Evolutionary conservation across 2,113 vertebrate genomes (phyloP), one percentile per base, ranked within the genome.

Genomic region (Oncorhynchus gorbuscha): DNA sequence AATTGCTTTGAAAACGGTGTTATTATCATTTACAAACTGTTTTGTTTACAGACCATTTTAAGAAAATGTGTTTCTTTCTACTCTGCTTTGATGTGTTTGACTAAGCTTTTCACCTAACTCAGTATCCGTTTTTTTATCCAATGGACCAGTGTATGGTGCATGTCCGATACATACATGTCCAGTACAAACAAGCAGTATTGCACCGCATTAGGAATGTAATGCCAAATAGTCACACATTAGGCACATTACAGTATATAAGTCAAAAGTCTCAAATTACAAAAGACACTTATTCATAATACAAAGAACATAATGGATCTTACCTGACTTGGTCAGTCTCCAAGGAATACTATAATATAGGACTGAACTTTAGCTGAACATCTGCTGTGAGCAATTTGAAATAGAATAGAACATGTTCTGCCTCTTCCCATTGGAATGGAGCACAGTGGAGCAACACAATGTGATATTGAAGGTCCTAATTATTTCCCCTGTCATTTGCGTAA

Each of bases 401-500:
- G 8, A 59, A 66, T 30, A 64, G 39, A 83, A 81, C 73, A 74
- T 73, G 80, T 59, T 76, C 86, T 83, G 85, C n/a, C 71, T 82
- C 70, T 80, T 84, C 58, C 79, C 72, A 61, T 77, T 83, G 86
- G 82, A 88, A 84, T n/a, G 84, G 84, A 90, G 76, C 75, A 81
- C 83, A 72, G 66, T 76, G 55, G 80, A 68, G 83, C 83, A 81
- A 85, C 85, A 90, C 91, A 93, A 88, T 90, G 80, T 86, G 82
- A 87, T 82, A 87, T 79, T 78, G 89, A 87, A 90, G 87, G 85
- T 91, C 86, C 90, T 90, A 93, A 93, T 94, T 94, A 93, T 90
- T 92, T 77, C 84, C 90, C 91, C 88, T 88, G 87, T 92, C 85
- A 93, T 94, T 93, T 94, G 89, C 92, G 94, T 93, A 93, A 93